Percentiles rank a stretch among this genome's conserved stretches.
phyloP scores from a whole-genome alignment of 1,140 invertebrate species.

The Luehdorfia chinensis region DNA sequence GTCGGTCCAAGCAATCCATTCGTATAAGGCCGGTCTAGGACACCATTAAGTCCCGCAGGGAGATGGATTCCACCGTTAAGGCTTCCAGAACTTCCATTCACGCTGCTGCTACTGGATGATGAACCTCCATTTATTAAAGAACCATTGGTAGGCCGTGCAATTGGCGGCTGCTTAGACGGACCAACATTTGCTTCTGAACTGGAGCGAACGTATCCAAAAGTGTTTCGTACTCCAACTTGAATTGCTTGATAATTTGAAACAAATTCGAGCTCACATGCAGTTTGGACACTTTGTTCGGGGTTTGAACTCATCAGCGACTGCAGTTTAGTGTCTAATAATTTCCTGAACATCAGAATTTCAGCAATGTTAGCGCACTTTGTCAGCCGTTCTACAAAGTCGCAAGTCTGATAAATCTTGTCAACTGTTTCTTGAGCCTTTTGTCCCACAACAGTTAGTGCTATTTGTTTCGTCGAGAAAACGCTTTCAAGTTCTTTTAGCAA shows the following conservation, averaged over 20 bases:
- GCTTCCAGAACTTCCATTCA: slow-evolving; percentile 79
- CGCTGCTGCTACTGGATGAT: slow-evolving; percentile 79
- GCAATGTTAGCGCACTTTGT: slow-evolving; percentile 92
- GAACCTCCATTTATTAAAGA: slow-evolving; percentile 78
- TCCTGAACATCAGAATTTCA: slow-evolving; percentile 96
- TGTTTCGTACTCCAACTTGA: slow-evolving; percentile 95
- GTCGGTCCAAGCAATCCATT: slow-evolving; percentile 82
- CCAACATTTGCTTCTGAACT: slow-evolving; percentile 83
- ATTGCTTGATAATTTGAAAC: slow-evolving; percentile 98
- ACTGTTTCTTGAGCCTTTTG: slow-evolving; percentile 96
- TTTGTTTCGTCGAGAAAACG: slow-evolving; percentile 93
- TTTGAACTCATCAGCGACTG: slow-evolving; percentile 90
- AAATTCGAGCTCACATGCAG: slow-evolving; percentile 93
- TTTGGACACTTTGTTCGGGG: slow-evolving; percentile 88
- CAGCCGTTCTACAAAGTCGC: slow-evolving; percentile 95
- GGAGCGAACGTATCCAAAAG: slow-evolving; percentile 95
- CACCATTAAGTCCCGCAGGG: slow-evolving; percentile 70
- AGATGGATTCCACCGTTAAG: slow-evolving; percentile 78
- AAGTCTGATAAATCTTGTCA: slow-evolving; percentile 95
- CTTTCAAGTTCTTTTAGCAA: slow-evolving; percentile 96
- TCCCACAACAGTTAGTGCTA: slow-evolving; percentile 89
- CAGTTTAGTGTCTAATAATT: slow-evolving; percentile 93
- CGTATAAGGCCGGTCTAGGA: slow-evolving; percentile 83
- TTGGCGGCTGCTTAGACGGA: slow-evolving; percentile 89
- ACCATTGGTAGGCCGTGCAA: slow-evolving; percentile 86